Evolutionary conservation across 2,888 invertebrate genomes (phyloP), one percentile per base, ranked within the genome.

Genomic region (Sarcophaga rosellei): DNA sequence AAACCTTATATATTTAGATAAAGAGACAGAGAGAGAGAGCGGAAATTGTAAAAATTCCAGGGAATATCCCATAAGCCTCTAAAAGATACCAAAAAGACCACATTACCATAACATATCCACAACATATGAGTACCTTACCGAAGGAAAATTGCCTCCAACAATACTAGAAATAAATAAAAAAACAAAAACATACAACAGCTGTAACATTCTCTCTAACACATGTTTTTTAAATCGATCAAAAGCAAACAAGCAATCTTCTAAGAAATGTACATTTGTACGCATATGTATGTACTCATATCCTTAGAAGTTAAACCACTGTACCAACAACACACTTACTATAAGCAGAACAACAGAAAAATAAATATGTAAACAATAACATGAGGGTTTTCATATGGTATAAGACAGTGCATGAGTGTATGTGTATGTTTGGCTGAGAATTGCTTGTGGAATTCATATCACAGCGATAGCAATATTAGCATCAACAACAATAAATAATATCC

Each of bases 391-490:
- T 65, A 25, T 35, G 35, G 35, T 35, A 6, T 1, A 35, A 6
- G 35, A 35, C 6, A 6, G 6, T 35, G 35, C 8, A 3, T 35
- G 10, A 8, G 8, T 35, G 8, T 2, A 1, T 10, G 35, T 10
- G 35, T 35, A 8, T 10, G 35, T 35, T 35, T 35, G 8, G 35
- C 8, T 35, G 35, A 35, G 35, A 8, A 35, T 35, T 35, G 35
- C 35, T 35, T 35, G 35, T 35, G 35, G 35, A 35, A 35, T 35
- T 35, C 35, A 8, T 35, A 35, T 83, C 73, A 78, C 45, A 77
- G 47, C 77, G 77, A 82, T 65, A 72, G 76, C 65, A 77, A 66
- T 65, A 70, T 23, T 62, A 72, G 25, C 65, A 72, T 2, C 53
- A 76, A 10, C 65, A 72, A 45, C 57, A 72, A 57, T 35, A 53